Base-by-base conservation (phyloP, 1,140 invertebrate genomes). In the Drosophila sturtevanti region DNA sequence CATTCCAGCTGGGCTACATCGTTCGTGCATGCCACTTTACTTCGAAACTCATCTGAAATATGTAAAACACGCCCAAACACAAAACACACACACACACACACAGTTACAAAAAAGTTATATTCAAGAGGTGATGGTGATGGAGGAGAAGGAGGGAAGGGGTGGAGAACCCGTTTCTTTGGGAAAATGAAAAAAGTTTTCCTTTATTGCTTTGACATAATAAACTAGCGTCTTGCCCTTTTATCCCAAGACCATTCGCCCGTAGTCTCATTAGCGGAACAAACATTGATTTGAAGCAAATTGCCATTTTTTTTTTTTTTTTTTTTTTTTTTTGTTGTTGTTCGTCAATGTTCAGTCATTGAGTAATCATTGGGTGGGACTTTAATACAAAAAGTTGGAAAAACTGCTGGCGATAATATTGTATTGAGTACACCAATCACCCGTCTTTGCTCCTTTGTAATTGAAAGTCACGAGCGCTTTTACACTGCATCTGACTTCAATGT, bases 21-120 rank as follows among this genome's bases (percentile, higher is more conserved):
- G 84, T 97, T 97, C 91, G 98, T 96, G 92, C 98, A 98, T 16
- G 96, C 97, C 56, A 97, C 96, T 93, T 97, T 96, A 91, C 96
- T 98, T 35, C 96, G 94, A 92, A 98, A 98, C 91, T 97, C 96
- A 92, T 97, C 97, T 98, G 94, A 78, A 94, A 94, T 68, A 48
- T 11, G 7, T 73, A 85, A 89, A 48, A 48, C 4, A 1, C 14
- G 10, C 38, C 27, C 27, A 31, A 4, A 1, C 27, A 31, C 27
- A 31, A 31, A 4, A 1, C 27, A 31, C 27, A 31, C 27, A 31
- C 41, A 44, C 77, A 75, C 79, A 92, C n/a, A 41, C 14, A 10
- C 9, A 24, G n/a, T 10, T 59, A n/a, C n/a, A 44, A 9, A 41
- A 56, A 48, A 48, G 16, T 48, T 48, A 48, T 48, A 48, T 2